A percentile compares a stretch with the other conserved stretches of the same genome.
Evolutionary conservation across 2,797 vertebrate genomes (phyloP).

Genomic region (Spinus olivaceus): DNA sequence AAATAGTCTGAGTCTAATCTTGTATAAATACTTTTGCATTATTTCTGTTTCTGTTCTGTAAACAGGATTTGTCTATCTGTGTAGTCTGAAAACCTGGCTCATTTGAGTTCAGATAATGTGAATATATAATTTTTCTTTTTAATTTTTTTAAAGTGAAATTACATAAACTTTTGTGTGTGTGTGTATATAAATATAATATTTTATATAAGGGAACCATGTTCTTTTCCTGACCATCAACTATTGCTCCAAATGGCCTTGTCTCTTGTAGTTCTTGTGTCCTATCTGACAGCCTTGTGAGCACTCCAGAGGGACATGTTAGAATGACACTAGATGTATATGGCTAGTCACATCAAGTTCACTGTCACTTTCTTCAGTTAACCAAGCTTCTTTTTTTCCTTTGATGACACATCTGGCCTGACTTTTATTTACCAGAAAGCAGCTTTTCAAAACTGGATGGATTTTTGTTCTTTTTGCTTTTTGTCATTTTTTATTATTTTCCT

Average conservation of each 20-base stretch:
- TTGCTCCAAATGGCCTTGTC: neutral
- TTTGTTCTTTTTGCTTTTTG: accelerated
- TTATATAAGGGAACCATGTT: neutral
- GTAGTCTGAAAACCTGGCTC: neutral
- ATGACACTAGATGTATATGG: neutral
- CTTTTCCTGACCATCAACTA: neutral
- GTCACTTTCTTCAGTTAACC: neutral
- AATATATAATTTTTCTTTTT: neutral
- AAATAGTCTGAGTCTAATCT: neutral
- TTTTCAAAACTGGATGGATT: neutral
- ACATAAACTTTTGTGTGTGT: neutral
- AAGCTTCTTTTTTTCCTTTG: neutral
- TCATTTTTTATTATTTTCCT: neutral
- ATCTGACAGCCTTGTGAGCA: neutral
- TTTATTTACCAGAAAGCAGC: neutral
- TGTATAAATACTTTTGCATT: neutral
- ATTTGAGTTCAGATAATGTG: neutral
- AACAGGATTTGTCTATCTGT: neutral
- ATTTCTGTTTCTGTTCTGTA: neutral
- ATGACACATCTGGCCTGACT: neutral
- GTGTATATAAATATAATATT: neutral
- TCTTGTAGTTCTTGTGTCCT: neutral
- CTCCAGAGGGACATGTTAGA: neutral
- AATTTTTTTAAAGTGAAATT: neutral
- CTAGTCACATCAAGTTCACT: neutral